Evolutionary conservation across 2,888 invertebrate genomes (phyloP), one percentile per base, ranked within the genome.

Genomic region (Eubasilissa splendida): DNA sequence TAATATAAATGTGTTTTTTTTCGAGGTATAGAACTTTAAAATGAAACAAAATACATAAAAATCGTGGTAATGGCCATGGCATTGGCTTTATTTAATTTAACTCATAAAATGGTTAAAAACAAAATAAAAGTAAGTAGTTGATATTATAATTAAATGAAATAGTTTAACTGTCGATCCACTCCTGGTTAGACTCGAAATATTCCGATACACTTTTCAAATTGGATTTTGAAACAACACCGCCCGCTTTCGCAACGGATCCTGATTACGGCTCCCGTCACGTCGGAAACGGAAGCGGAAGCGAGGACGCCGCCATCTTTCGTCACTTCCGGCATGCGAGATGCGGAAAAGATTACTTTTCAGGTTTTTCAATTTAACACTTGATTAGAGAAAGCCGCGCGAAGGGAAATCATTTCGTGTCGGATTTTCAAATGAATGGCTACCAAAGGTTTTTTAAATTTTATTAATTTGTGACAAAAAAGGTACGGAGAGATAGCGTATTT

Each of bases 201-300:
- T 42, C 31, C 71, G 54, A 53, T 68, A 58, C 58, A 77, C 68
- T 77, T 77, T 77, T 77, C 4, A 77, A 77, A 73, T 73, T 73
- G 71, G 42, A 73, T 73, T 73, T 73, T 11, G 42, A 58, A 73
- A 58, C 58, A 73, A 71, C 54, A 58, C 58, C 71, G 12, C n/a
- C 33, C 4, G 33, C 56, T 33, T 71, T 73, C 50, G 31, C 58
- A 14, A 14, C 53, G 53, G 33, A 70, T 56, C 54, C 14, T 22
- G 71, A 56, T 73, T 56, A 54, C 54, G n/a, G 71, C 56, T 56
- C 33, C 71, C 33, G 56, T 73, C 71, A 73, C 71, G 71, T 73
- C 56, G 71, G 56, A 70, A 73, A 33, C 71, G 71, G 71, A 73
- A 73, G 31, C 58, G 71, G 71, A 56, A 73, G 33, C 56, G 56